These are phyloP conservation scores for Cepphus grylle DNA, from an alignment of 2,113 vertebrate genomes.

Conservation along the genomic window DNA sequence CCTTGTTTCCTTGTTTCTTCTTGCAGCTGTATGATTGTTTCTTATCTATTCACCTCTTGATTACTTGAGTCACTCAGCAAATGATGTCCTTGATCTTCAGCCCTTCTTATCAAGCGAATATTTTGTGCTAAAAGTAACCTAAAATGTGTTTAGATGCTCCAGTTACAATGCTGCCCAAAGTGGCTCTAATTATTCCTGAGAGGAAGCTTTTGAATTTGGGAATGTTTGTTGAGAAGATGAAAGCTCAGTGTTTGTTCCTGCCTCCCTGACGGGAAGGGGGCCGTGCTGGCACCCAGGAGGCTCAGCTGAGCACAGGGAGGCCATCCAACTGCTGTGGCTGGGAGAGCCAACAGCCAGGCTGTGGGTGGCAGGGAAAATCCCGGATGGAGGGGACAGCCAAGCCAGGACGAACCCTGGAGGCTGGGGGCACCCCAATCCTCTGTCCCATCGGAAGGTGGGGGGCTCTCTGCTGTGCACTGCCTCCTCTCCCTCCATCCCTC, in stretches of 20 bases:
- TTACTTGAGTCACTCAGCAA: not conserved
- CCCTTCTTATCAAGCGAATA: not conserved
- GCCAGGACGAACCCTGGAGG: not conserved
- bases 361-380: not conserved
- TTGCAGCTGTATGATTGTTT: not conserved
- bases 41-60: not conserved
- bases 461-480: not conserved
- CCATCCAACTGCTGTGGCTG: fast-evolving
- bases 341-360: not conserved
- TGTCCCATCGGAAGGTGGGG: not conserved
- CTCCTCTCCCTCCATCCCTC: not conserved
- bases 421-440: not conserved
- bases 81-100: not conserved
- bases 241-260: not conserved
- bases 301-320: not conserved
- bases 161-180: not conserved
- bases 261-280: not conserved
- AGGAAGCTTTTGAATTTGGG: not conserved
- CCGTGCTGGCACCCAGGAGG: fast-evolving
- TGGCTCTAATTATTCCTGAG: conserved; percentile 1
- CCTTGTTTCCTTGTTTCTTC: not conserved
- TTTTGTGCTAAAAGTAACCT: not conserved
- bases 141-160: not conserved
- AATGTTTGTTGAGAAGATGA: not conserved
- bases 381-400: fast-evolving